Conservation (phyloP, 2,797 vertebrate species). For the Apogon talboti region DNA sequence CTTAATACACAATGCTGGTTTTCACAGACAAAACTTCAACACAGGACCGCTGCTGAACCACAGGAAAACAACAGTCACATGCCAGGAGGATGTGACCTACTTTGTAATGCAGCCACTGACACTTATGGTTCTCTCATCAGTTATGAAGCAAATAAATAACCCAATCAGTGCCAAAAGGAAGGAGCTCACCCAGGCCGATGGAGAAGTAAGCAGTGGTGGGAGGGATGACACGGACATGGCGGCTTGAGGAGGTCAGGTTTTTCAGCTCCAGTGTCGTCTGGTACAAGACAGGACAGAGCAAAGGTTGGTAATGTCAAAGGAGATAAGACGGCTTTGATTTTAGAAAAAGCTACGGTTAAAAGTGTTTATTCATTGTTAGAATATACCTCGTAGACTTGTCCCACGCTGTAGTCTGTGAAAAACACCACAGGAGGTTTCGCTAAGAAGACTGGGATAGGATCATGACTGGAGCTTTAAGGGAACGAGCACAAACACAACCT, state of each 20-base stretch:
- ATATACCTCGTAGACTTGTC: constrained; percentile 91
- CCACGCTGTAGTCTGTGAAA: constrained; percentile 89
- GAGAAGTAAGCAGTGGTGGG: constrained; percentile 90
- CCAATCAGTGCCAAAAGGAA: constrained; percentile 10
- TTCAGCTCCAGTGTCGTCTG: constrained; percentile 89
- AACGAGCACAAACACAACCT: constrained; percentile 14
- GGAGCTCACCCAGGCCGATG: constrained; percentile 88
- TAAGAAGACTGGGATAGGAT: constrained; percentile 85
- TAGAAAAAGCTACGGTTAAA: background rate
- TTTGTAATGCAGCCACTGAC: constrained; percentile 17
- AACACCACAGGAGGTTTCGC: constrained; percentile 86
- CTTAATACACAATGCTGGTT: constrained; percentile 29
- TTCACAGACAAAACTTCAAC: background rate
- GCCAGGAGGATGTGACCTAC: constrained; percentile 22
- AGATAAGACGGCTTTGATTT: too few species aligned
- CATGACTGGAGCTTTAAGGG: constrained; percentile 63
- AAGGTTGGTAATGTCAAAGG: constrained; percentile 10
- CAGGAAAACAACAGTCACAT: constrained; percentile 15
- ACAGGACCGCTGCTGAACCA: background rate
- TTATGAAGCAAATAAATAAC: background rate
- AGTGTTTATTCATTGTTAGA: background rate
- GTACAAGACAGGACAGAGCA: constrained; percentile 1
- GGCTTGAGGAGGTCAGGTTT: constrained; percentile 89
- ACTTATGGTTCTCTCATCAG: constrained; percentile 3
- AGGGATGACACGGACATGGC: constrained; percentile 88